phyloP scores from a whole-genome alignment of 2,888 invertebrate species.

The Lydus trimaculatus region DNA sequence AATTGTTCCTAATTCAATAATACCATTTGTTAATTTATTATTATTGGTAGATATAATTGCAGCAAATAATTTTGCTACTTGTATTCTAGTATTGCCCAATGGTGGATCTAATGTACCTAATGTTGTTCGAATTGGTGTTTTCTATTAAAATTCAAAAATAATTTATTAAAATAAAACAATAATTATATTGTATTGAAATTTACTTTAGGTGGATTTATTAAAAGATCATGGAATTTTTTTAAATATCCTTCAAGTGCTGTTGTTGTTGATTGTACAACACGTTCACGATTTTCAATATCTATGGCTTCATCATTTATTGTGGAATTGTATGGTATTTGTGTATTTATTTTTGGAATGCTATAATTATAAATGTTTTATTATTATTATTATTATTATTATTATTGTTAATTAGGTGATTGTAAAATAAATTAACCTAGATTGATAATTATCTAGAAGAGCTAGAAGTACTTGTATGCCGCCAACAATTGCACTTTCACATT shows the following conservation, averaged over 20 bases:
- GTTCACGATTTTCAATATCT: conserved; percentile 67
- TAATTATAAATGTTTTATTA: conserved; percentile 20
- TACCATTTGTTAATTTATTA: conserved; percentile 73
- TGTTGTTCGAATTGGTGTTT: conserved; percentile 73
- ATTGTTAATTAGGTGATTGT: background rate
- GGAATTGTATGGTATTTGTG: conserved; percentile 49
- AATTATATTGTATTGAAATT: conserved; percentile 32
- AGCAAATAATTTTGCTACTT: conserved; percentile 81
- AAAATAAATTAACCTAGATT: conserved; percentile 57
- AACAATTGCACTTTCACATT: conserved; percentile 75
- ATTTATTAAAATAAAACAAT: background rate
- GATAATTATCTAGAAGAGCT: conserved; percentile 69
- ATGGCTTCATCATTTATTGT: conserved; percentile 59
- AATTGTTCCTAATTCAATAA: conserved; percentile 65
- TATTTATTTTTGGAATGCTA: conserved; percentile 50
- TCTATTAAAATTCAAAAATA: conserved; percentile 58
- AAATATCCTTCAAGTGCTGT: conserved; percentile 71
- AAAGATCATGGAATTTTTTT: conserved; percentile 72
- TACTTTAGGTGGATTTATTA: conserved; percentile 76
- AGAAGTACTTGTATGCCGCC: conserved; percentile 83
- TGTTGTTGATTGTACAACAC: conserved; percentile 69
- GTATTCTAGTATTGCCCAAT: conserved; percentile 80
- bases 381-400: background rate
- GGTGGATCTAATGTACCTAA: conserved; percentile 76
- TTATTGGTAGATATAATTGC: conserved; percentile 78